These are phyloP conservation scores for Ditylenchus dipsaci DNA, from an alignment of 1,140 invertebrate species.

Conservation along the genomic window DNA sequence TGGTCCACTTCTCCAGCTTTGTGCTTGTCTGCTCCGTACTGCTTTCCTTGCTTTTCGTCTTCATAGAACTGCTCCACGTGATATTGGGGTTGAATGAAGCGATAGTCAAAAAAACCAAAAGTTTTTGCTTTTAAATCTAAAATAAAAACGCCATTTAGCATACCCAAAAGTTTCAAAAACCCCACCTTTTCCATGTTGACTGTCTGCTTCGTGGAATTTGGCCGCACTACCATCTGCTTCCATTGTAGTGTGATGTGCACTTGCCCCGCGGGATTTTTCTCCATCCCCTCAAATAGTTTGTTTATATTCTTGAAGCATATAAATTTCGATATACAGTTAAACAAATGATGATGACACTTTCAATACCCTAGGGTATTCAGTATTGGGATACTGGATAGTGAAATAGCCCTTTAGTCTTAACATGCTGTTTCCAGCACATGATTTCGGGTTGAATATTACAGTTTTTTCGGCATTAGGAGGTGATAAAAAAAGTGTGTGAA, in stretches of 20 bases:
- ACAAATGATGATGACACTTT: too few species aligned
- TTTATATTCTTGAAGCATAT: too few species aligned
- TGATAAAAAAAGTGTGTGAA: too few species aligned
- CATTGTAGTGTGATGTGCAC: background rate
- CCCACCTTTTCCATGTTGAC: background rate
- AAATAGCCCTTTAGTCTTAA: too few species aligned
- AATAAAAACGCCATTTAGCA: background rate
- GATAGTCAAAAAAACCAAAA: slow-evolving; percentile 12
- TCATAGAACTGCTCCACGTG: slow-evolving; percentile 12
- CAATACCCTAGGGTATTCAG: too few species aligned
- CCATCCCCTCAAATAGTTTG: too few species aligned
- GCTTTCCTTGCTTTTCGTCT: slow-evolving; percentile 10
- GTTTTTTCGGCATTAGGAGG: too few species aligned
- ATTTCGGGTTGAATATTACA: too few species aligned
- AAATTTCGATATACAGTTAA: too few species aligned
- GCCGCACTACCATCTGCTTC: background rate
- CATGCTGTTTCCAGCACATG: too few species aligned
- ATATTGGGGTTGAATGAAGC: slow-evolving; percentile 16
- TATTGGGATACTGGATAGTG: too few species aligned
- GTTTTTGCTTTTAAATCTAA: slow-evolving; percentile 10
- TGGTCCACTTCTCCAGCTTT: background rate
- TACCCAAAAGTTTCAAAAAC: background rate
- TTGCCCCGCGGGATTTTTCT: background rate
- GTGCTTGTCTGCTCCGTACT: slow-evolving; percentile 9
- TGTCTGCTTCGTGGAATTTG: background rate